These are phyloP conservation scores for Cephonodes hylas DNA, from an alignment of 2,888 invertebrate genomes.

Conservation along the genomic window DNA sequence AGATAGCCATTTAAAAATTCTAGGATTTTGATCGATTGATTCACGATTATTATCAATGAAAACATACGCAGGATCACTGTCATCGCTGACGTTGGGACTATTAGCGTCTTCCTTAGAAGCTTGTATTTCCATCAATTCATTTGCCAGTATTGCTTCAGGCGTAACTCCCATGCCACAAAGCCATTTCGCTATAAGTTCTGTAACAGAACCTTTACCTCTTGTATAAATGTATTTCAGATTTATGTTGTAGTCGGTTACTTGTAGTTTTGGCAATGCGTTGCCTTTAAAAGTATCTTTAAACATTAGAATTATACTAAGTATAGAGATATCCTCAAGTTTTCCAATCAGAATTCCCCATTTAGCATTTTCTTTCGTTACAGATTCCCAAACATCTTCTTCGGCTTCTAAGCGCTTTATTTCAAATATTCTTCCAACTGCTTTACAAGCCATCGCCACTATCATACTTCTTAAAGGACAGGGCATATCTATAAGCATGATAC, in stretches of 20 bases:
- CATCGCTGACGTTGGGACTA: conserved; percentile 35
- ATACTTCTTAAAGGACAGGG: conserved; percentile 88
- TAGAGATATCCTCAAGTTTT: conserved; percentile 93
- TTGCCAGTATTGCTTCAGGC: conserved; percentile 82
- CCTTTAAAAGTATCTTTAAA: conserved; percentile 68
- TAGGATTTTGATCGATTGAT: conserved; percentile 64
- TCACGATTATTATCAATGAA: conserved; percentile 60
- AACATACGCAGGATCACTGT: conserved; percentile 49
- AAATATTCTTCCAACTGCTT: conserved; percentile 84
- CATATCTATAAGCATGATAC: conserved; percentile 87
- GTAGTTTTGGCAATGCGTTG: conserved; percentile 75
- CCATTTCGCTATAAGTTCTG: conserved; percentile 94
- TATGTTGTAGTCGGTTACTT: conserved; percentile 79
- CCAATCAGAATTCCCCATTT: conserved; percentile 93
- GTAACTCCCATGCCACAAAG: conserved; percentile 86
- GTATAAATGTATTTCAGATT: conserved; percentile 85
- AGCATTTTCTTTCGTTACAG: conserved; percentile 91
- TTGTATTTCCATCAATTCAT: conserved; percentile 66
- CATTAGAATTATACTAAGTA: conserved; percentile 86
- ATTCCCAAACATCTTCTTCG: conserved; percentile 88
- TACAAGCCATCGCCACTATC: conserved; percentile 91
- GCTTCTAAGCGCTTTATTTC: conserved; percentile 66
- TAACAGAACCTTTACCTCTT: conserved; percentile 90
- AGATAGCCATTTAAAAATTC: conserved; percentile 83
- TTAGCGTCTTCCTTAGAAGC: conserved; percentile 32